Evolutionary conservation across 2,113 vertebrate genomes (phyloP).

Genomic region (Osmerus mordax): DNA sequence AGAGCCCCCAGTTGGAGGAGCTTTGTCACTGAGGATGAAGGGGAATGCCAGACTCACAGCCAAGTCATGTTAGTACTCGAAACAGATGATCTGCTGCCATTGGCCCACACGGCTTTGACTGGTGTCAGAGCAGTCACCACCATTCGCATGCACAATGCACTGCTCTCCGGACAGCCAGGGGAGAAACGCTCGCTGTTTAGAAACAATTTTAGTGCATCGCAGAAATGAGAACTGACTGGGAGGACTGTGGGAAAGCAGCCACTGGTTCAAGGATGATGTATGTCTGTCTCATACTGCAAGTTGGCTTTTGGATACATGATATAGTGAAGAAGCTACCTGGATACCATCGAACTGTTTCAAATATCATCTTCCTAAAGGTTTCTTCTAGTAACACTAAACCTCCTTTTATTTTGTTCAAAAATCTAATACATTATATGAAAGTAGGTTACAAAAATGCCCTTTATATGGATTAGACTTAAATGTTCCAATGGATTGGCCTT

Average conservation of each 20-base stretch:
- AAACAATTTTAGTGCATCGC: conserved; percentile 39
- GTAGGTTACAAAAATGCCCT: no score
- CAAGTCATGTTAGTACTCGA: conserved; percentile 29
- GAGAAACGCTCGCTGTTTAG: conserved; percentile 30
- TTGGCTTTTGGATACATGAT: no score
- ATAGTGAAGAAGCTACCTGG: conserved; percentile 33
- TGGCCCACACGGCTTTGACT: conserved; percentile 54
- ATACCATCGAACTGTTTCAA: conserved; percentile 39
- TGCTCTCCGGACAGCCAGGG: conserved; percentile 51
- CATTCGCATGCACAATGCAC: conserved; percentile 49
- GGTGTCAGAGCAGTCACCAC: conserved; percentile 49
- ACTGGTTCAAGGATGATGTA: conserved; percentile 40
- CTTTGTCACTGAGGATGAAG: conserved; percentile 24
- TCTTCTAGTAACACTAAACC: no score
- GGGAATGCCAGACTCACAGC: conserved; percentile 31
- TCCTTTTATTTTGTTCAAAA: not conserved
- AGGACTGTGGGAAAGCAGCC: conserved; percentile 47
- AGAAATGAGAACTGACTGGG: conserved; percentile 50
- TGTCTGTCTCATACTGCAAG: conserved; percentile 22
- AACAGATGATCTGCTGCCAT: conserved; percentile 38
- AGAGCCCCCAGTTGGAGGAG: not conserved
- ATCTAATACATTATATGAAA: no score
- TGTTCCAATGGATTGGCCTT: no score
- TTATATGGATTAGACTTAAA: no score
- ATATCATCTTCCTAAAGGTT: conserved; percentile 1